Conservation (phyloP, 2,888 invertebrate species). For the Ornithoptera priamus region DNA sequence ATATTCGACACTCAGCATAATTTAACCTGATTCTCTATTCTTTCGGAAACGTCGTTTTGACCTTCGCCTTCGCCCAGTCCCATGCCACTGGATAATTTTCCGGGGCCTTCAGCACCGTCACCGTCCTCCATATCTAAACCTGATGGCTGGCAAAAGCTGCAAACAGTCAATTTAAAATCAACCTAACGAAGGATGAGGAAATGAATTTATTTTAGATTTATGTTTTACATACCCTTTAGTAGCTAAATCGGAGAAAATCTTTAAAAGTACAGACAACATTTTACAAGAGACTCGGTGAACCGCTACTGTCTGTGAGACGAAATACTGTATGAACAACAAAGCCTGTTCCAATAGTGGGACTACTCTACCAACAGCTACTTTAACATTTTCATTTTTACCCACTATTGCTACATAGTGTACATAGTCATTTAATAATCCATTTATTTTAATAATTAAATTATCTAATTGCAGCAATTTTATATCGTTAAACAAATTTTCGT, state of each 20-base stretch:
- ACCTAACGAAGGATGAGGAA: background rate
- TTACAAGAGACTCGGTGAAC: constrained; percentile 90
- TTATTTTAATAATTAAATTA: constrained; percentile 62
- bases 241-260: constrained; percentile 91
- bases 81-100: constrained; percentile 85
- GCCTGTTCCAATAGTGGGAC: constrained; percentile 90
- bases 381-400: constrained; percentile 46
- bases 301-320: constrained; percentile 87
- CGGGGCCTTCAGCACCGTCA: constrained; percentile 82
- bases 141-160: constrained; percentile 95
- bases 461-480: constrained; percentile 80
- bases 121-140: constrained; percentile 89
- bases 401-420: constrained; percentile 61
- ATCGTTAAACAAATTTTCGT: constrained; percentile 82
- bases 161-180: constrained; percentile 11
- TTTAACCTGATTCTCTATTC: constrained; percentile 84
- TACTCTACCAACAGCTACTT: constrained; percentile 65
- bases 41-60: constrained; percentile 96
- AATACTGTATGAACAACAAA: constrained; percentile 86
- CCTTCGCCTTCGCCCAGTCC: constrained; percentile 97
- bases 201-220: background rate
- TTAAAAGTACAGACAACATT: constrained; percentile 89
- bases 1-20: background rate
- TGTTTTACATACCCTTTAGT: constrained; percentile 81
- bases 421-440: constrained; percentile 61